These are phyloP conservation scores for Sylvilagus bachmani DNA, from an alignment of 2,113 vertebrate genomes.

Conservation along the genomic window DNA sequence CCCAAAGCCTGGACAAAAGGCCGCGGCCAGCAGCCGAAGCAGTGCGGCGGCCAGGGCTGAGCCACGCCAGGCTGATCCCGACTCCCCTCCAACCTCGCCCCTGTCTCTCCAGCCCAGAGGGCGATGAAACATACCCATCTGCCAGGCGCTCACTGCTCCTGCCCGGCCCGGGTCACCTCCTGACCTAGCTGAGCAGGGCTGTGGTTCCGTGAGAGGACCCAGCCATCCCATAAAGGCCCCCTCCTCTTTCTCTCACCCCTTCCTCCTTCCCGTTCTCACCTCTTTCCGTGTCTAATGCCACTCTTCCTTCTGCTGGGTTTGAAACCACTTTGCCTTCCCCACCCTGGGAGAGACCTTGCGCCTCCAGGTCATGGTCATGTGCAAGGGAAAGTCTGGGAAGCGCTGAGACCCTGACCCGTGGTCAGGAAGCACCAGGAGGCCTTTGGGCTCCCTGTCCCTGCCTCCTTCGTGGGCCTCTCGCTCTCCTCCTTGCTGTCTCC, in stretches of 20 bases:
- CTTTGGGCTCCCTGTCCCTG: not conserved
- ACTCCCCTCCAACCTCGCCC: not conserved
- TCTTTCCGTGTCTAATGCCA: not conserved
- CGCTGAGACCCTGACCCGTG: not conserved
- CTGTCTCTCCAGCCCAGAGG: not conserved
- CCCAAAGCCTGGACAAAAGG: not conserved
- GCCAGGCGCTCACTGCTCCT: not conserved
- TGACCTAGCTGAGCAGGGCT: fast-evolving
- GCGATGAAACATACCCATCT: too few species aligned
- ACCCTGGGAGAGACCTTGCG: not conserved
- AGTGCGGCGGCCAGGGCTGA: not conserved
- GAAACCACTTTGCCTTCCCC: not conserved
- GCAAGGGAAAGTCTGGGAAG: not conserved
- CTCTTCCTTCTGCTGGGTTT: not conserved
- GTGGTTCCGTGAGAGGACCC: not conserved
- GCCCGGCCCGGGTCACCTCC: too few species aligned
- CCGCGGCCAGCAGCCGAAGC: not conserved
- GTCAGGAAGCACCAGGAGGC: not conserved
- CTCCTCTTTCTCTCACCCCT: not conserved
- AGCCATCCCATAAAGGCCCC: fast-evolving
- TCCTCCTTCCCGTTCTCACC: not conserved
- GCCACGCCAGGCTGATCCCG: too few species aligned
- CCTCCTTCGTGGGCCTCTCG: too few species aligned
- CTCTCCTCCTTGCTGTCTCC: not conserved
- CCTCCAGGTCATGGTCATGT: not conserved